Base-by-base conservation (phyloP, 2,888 invertebrate species). In the Erebia aethiops region DNA sequence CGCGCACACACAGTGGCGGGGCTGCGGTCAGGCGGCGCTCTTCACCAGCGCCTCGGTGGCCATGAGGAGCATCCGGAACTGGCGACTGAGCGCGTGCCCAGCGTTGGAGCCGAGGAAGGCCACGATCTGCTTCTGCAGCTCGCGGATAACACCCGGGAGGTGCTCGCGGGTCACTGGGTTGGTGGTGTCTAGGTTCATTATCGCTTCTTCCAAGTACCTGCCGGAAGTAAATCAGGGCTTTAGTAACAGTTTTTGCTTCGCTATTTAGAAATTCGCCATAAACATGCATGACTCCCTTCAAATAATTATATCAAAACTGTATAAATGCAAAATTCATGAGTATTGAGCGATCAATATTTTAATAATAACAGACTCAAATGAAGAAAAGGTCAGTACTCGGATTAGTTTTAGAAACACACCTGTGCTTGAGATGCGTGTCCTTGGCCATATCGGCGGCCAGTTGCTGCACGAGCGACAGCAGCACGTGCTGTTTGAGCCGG, bases 401-500 rank as follows among this genome's bases (percentile, higher is more conserved):
- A 21, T 21, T 21, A 21, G 1, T n/a, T n/a, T 21, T 21, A 1
- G 1, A 21, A 51, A 1, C n/a, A 64, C 69, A 89, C 90, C 88
- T 86, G 76, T 90, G 90, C 67, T 91, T 91, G 70, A 91, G 85
- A 43, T 80, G 82, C 35, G 98, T 97, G 83, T 98, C 96, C 71
- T 96, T 95, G 70, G 94, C 94, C 91, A 99, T 95, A 86, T 99
- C 98, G 0, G 97, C 97, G 1, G 98, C 97, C 10, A 99, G 95
- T 89, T 99, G 98, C 87, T 99, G 98, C 80, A 99, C 97, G 43
- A 99, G 95, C 3, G 99, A 98, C 67, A 99, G 94, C 76, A 99
- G 94, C 71, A 98, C 98, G 79, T 97, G 97, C 87, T 98, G 98
- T 77, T 96, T 96, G 71, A 98, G 95, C 76, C 81, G 76, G 84